Evolutionary conservation across 2,888 invertebrate species (phyloP).

Genomic region (Alentia gelatinosa): DNA sequence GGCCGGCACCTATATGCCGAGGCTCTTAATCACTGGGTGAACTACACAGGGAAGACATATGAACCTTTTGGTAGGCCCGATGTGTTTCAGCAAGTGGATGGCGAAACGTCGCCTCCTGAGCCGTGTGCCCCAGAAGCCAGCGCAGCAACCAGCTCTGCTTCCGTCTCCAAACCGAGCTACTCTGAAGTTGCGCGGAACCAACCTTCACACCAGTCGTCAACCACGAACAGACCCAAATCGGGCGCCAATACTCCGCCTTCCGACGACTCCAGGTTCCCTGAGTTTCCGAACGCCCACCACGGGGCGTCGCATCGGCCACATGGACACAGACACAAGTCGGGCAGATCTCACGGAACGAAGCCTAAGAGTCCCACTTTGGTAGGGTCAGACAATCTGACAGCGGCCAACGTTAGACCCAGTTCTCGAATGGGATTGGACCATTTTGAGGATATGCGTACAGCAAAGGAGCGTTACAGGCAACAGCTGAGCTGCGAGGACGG

Average conservation of each 20-base stretch:
- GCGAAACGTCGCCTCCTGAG: no score
- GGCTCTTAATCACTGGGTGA: conserved; percentile 15
- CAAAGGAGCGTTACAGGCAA: conserved; percentile 61
- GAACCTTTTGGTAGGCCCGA: conserved; percentile 70
- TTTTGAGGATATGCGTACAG: conserved; percentile 67
- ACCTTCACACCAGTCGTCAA: background rate
- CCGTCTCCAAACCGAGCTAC: conserved; percentile 69
- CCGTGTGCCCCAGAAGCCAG: no score
- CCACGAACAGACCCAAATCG: background rate
- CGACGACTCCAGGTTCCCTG: conserved; percentile 21
- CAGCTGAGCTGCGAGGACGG: conserved; percentile 62
- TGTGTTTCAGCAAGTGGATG: conserved; percentile 57
- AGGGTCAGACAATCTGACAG: background rate
- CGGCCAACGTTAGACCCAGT: conserved; percentile 65
- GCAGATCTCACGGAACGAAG: background rate
- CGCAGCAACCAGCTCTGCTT: background rate
- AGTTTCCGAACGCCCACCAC: background rate
- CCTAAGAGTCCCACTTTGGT: background rate
- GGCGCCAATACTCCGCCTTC: background rate
- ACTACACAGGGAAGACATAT: conserved; percentile 58
- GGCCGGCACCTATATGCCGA: conserved; percentile 38
- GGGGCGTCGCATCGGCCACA: background rate
- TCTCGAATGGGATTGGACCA: conserved; percentile 77
- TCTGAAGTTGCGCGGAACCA: conserved; percentile 74
- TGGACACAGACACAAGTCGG: background rate